These are phyloP conservation scores for Chroicocephalus ridibundus DNA, from an alignment of 2,113 vertebrate genomes.

Conservation along the genomic window DNA sequence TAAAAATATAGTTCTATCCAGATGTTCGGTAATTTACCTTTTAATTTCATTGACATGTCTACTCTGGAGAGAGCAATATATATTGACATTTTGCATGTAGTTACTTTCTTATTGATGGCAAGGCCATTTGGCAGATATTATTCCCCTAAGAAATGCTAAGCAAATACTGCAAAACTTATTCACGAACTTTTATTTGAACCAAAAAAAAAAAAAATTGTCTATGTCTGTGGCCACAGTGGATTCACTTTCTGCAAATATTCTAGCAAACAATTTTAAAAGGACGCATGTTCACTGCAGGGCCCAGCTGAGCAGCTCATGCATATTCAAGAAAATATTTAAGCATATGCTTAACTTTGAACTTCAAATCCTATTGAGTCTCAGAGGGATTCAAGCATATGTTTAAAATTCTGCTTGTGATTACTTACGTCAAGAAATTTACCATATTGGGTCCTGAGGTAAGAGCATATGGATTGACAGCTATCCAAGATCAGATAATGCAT, in stretches of 20 bases:
- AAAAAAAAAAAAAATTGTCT: not conserved
- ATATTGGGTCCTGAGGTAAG: not conserved
- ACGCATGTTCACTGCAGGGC: not conserved
- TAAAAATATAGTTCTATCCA: not conserved
- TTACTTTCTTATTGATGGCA: slow-evolving; percentile 13
- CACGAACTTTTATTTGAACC: not conserved
- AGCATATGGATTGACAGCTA: not conserved
- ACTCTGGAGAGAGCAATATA: not conserved
- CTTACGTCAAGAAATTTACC: not conserved
- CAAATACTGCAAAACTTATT: slow-evolving; percentile 30
- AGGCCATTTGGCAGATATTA: not conserved
- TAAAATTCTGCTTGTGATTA: slow-evolving; percentile 22
- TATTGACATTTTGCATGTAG: slow-evolving; percentile 26
- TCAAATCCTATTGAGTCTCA: slow-evolving; percentile 10
- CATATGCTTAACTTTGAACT: slow-evolving; percentile 56
- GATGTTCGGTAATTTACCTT: slow-evolving; percentile 22
- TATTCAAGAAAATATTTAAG: slow-evolving; percentile 47
- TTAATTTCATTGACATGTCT: slow-evolving; percentile 28
- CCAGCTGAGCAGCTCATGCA: slow-evolving; percentile 13
- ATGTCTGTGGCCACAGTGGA: not conserved
- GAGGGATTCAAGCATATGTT: slow-evolving; percentile 8
- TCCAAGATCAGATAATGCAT: not conserved
- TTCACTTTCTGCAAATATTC: slow-evolving; percentile 25
- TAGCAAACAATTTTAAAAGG: slow-evolving; percentile 41
- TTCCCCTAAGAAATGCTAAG: not conserved